Evolutionary conservation across 2,888 invertebrate genomes (phyloP).

Genomic region (Helicoverpa assulta): DNA sequence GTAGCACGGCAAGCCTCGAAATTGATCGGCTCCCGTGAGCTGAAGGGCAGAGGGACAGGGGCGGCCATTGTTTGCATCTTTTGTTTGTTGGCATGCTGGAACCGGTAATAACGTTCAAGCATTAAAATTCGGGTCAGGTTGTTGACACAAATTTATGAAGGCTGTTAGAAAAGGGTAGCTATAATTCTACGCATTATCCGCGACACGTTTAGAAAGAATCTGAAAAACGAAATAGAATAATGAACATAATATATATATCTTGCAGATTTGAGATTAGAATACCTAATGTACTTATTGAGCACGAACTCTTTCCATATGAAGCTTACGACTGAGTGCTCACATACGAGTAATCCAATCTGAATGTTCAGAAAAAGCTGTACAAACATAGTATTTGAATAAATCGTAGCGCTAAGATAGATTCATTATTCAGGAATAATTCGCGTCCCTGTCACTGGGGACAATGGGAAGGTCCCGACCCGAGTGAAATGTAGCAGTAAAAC

Average conservation of each 20-base stretch:
- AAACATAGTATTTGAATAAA: conserved; percentile 53
- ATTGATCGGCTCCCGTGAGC: conserved; percentile 62
- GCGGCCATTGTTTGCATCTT: conserved; percentile 80
- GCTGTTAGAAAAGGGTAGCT: conserved; percentile 76
- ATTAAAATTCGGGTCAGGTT: conserved; percentile 87
- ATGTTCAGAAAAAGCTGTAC: conserved; percentile 22
- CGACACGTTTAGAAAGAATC: conserved; percentile 50
- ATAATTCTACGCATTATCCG: conserved; percentile 75
- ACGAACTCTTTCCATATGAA: conserved; percentile 12
- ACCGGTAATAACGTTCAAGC: conserved; percentile 82
- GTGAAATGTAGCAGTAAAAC: conserved; percentile 72
- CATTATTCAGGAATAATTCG: conserved; percentile 66
- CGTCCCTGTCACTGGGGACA: conserved; percentile 56
- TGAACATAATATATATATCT: conserved; percentile 13
- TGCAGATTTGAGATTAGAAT: conserved; percentile 5
- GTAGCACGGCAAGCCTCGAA: conserved; percentile 58
- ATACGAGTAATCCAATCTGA: conserved; percentile 22
- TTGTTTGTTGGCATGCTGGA: conserved; percentile 83
- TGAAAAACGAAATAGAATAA: conserved; percentile 35
- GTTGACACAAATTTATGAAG: conserved; percentile 87
- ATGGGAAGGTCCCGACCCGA: conserved; percentile 60
- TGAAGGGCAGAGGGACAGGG: conserved; percentile 65
- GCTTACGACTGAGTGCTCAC: conserved; percentile 20
- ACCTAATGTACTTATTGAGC: conserved; percentile 15
- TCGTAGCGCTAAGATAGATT: conserved; percentile 39